Base-by-base conservation (phyloP, 2,888 invertebrate species). In the Nymphalis c-album region DNA sequence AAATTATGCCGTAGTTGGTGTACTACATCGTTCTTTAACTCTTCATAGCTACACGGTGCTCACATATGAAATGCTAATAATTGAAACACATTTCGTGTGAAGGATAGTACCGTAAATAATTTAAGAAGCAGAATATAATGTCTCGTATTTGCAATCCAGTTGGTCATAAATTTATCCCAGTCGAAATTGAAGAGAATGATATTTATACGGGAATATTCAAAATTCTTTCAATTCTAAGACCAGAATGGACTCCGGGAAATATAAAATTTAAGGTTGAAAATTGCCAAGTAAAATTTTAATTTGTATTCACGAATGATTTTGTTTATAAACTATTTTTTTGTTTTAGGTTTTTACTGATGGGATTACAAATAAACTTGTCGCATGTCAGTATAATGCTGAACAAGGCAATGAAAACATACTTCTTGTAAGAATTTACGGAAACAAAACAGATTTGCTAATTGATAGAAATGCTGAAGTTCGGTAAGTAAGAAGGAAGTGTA, bases 381-480 rank as follows among this genome's bases (percentile, higher is more conserved):
- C 97, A 47, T 97, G 96, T 77, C 94, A 94, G 82, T 84, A 92
- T 72, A 87, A 84, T 55, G 75, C 77, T 57, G 75, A 79, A 17
- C 63, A 76, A 20, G 75, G 72, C 64, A 77, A 75, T 68, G 78
- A 80, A 73, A 95, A 96, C 79, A 95, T 96, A 79, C 94, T 98
- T 2, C 93, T 99, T 64, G 94, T 99, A 31, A 94, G 98, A 77
- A 95, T 99, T 71, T 98, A 98, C 92, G 99, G 99, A 40, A 95
- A 96, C 78, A 98, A 98, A 87, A 98, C 98, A 2, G 98, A 98
- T 87, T 92, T 97, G 75, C 94, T 99, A 72, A 98, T 99, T 81
- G 97, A 99, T 84, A 94, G 98, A 73, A 94, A 95, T 81, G 95
- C 95, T 62, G 98, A 98, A 91, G 95, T 95, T 67, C 94, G 94